A percentile compares a stretch with the other conserved stretches of the same genome.
phyloP scores from a whole-genome alignment of 2,888 invertebrate genomes.

The Plutella xylostella region DNA sequence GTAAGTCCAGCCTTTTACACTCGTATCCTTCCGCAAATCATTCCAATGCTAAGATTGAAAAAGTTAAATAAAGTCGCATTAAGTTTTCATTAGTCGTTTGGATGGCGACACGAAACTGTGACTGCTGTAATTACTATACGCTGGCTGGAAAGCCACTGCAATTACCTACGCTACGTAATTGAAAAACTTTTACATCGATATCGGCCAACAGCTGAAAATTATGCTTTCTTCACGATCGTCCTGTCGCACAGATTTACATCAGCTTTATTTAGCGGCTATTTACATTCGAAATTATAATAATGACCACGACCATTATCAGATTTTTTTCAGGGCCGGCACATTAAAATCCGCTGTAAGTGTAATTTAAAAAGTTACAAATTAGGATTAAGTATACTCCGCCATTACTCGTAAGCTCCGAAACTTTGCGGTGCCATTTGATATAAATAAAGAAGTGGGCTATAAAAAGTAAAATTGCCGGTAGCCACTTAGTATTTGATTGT shows the following conservation, averaged over 20 bases:
- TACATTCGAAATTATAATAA: constrained; percentile 58
- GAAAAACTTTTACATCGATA: constrained; percentile 63
- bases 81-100: constrained; percentile 30
- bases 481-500: constrained; percentile 12
- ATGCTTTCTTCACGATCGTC: constrained; percentile 46
- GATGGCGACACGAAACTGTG: constrained; percentile 17
- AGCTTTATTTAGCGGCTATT: constrained; percentile 48
- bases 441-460: not conserved
- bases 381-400: constrained; percentile 26
- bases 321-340: constrained; percentile 27
- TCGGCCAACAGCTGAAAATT: constrained; percentile 51
- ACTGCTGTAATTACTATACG: constrained; percentile 31
- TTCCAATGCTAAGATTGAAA: not conserved
- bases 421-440: not conserved
- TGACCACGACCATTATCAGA: no score
- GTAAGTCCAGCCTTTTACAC: no score
- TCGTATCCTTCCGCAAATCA: no score
- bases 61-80: constrained; percentile 24
- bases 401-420: no score
- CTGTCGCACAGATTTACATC: constrained; percentile 50
- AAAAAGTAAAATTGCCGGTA: constrained; percentile 14
- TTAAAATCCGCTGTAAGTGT: constrained; percentile 14
- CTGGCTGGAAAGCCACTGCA: constrained; percentile 26
- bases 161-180: constrained; percentile 57
- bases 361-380: constrained; percentile 44